Base-by-base conservation (phyloP, 2,113 vertebrate genomes). In the Cebidichthys violaceus region DNA sequence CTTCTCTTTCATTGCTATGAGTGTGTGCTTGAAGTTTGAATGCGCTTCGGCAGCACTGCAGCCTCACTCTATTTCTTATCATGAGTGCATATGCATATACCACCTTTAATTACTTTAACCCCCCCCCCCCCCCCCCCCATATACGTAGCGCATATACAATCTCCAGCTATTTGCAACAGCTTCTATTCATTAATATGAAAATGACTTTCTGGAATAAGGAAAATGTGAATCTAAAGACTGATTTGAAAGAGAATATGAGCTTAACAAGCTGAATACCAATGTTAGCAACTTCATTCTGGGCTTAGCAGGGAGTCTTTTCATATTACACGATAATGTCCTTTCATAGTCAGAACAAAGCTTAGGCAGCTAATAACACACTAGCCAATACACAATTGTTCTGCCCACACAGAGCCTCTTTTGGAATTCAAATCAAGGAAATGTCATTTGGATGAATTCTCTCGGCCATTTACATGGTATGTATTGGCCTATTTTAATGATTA, bases 331-430 rank as follows among this genome's bases (percentile, higher is more conserved):
- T 88, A 71, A 88, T 65, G 77, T 55, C 75, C 78, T 75, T 91
- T 92, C 81, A 89, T 15, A 68, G 69, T 35, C 73, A 72, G 82
- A 86, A 90, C 86, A 92, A 89, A 90, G 86, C 75, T 43, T 31
- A 10, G 61, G 57, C 80, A 81, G 85, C 81, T 90, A 88, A 92
- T 90, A 90, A 92, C 90, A 92, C 88, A 89, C 75, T 69, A 76
- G 84, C 80, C 74, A 83, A 86, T 76, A 67, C 47, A 68, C 82
- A 68, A 88, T 79, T 90, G 70, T 82, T 83, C 64, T 84, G 57
- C 84, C 27, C 68, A 81, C 73, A 74, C 54, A 83, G 54, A 89
- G 43, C 24, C 1, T 4, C 70, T 75, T 83, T 88, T 85, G 81
- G 75, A 89, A 91, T 92, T 89, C 62, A 89, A 89, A 87, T 90